phyloP scores from a whole-genome alignment of 2,888 invertebrate species.

The Drosophila picticornis region DNA sequence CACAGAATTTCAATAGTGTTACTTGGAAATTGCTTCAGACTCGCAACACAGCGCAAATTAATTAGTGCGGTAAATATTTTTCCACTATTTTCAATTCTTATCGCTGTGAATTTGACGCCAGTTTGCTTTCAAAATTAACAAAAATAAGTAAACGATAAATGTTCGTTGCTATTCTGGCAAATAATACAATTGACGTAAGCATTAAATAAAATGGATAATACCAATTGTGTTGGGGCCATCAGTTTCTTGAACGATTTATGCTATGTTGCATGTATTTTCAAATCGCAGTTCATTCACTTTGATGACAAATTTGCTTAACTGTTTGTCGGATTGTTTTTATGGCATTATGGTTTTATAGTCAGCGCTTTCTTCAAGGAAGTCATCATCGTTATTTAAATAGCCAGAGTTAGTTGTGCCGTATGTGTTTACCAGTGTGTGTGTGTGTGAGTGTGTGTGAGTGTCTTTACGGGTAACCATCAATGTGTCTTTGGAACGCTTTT shows the following conservation, averaged over 20 bases:
- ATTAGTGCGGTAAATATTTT: slow-evolving; percentile 39
- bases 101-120: slow-evolving; percentile 25
- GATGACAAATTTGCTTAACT: slow-evolving; percentile 23
- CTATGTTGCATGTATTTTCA: slow-evolving; percentile 1
- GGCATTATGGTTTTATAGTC: slow-evolving; percentile 19
- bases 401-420: slow-evolving; percentile 14
- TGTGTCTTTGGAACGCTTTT: slow-evolving; percentile 21
- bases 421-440: background rate
- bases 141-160: background rate
- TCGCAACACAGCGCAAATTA: slow-evolving; percentile 22
- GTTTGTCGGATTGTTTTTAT: slow-evolving; percentile 23
- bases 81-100: slow-evolving; percentile 15
- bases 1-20: slow-evolving; percentile 1
- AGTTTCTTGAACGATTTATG: slow-evolving; percentile 9
- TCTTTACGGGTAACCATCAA: slow-evolving; percentile 17
- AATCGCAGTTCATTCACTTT: slow-evolving; percentile 46
- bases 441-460: slow-evolving; percentile 2
- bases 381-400: slow-evolving; percentile 44
- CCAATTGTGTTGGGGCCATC: slow-evolving; percentile 6
- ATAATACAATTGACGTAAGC: slow-evolving; percentile 11
- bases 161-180: background rate
- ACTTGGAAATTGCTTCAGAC: slow-evolving; percentile 5
- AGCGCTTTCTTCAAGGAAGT: slow-evolving; percentile 47
- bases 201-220: slow-evolving; percentile 2
- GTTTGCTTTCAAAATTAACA: slow-evolving; percentile 2